Percentiles rank a stretch among this genome's conserved stretches.
phyloP scores from a whole-genome alignment of 2,113 vertebrate genomes.

The Indicator indicator region DNA sequence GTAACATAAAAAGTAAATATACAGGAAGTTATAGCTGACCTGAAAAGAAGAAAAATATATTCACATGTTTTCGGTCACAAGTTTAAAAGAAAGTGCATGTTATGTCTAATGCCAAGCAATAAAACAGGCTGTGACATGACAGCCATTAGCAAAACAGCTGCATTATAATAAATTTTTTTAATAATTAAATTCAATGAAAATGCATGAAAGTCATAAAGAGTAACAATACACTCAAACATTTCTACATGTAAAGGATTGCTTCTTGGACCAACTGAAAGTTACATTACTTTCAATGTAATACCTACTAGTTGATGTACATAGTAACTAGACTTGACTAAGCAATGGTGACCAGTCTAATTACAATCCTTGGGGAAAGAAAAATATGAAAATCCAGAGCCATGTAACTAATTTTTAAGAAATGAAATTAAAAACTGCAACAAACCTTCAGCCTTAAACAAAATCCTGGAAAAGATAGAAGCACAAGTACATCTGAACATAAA shows the following conservation, averaged over 20 bases:
- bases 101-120: conserved; percentile 7
- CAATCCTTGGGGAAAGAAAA: neutral
- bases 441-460: neutral
- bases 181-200: neutral
- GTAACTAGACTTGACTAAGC: neutral
- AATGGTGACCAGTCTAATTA: neutral
- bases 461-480: neutral
- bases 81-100: conserved; percentile 28
- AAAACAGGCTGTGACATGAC: conserved; percentile 36
- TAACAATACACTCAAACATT: neutral
- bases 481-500: neutral
- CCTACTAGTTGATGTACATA: neutral
- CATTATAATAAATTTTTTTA: neutral
- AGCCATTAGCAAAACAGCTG: conserved; percentile 45
- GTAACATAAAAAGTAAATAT: neutral
- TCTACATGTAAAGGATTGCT: neutral
- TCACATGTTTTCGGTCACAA: neutral
- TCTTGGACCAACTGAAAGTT: neutral
- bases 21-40: neutral
- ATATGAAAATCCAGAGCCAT: neutral
- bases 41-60: conserved; percentile 22
- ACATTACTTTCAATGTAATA: neutral
- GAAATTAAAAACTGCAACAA: neutral
- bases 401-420: neutral
- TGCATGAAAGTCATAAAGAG: conserved; percentile 3